Evolutionary conservation across 1,140 invertebrate species (phyloP), one percentile per base, ranked within the genome.

Genomic region (Hypsibius dujardini): DNA sequence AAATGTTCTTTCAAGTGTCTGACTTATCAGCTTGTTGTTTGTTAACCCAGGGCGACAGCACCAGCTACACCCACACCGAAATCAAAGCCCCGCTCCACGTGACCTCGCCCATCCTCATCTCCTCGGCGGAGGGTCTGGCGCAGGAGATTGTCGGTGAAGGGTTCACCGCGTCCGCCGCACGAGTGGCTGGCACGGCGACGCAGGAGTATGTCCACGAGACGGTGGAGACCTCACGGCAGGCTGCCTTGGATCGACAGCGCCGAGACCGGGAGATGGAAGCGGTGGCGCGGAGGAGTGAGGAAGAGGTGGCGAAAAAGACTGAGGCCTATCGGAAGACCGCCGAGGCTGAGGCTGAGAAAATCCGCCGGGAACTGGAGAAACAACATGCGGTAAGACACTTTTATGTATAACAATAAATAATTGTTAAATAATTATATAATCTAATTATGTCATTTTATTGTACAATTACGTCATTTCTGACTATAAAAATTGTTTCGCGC

Each of bases 51-150:
- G 62, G 45, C 3, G 12, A 42, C 62, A 7, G 3, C 3, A 67
- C 62, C 12, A 67, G 45, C 62, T 67, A 67, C 62, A 67, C 62
- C 62, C 62, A 67, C 42, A 67, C 62, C 62, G 62, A 67, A 3
- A 45, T 67, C 42, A 12, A 42, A 67, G 62, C 42, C 3, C 62
- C 62, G 12, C 28, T 28, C 28, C 12, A 15, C 62, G 42, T 15
- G 12, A 3, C 62, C 3, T 42, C 62, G 12, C 12, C 62, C 3
- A 12, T 42, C 7, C 7, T 67, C 62, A 45, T 67, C 42, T 12
- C 45, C 42, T 15, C 62, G 42, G 12, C 62, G 12, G 62, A 12
- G 12, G 62, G 62, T 15, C 0, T 67, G 45, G 62, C 62, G 12
- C 12, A 67, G 42, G 62, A 67, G 62, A 67, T 67, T 3, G 62